phyloP scores from a whole-genome alignment of 2,113 vertebrate genomes.

The Sphaerodactylus townsendi region DNA sequence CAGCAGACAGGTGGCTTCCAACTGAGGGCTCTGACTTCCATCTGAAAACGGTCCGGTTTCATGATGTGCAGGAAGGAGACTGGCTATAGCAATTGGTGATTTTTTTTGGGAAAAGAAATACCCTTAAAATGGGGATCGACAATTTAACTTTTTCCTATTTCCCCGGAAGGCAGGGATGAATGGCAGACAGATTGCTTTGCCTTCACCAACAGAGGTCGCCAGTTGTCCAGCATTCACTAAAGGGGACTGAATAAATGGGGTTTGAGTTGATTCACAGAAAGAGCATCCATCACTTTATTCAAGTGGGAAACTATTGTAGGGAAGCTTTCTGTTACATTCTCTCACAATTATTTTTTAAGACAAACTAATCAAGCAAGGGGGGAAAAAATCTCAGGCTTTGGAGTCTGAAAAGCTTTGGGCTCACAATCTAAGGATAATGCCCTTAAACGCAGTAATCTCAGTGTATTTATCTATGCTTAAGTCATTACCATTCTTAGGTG shows the following conservation, averaged over 20 bases:
- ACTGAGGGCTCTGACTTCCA: fast-evolving
- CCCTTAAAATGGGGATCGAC: slow-evolving; percentile 7
- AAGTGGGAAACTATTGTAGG: not conserved
- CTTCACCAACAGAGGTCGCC: slow-evolving; percentile 72
- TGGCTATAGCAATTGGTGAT: not conserved
- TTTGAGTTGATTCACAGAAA: not conserved
- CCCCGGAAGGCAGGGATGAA: fast-evolving
- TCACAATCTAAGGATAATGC: not conserved
- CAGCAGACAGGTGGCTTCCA: too few species aligned
- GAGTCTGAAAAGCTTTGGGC: slow-evolving; percentile 13
- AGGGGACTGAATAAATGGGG: not conserved
- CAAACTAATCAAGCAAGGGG: not conserved
- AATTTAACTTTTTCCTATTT: not conserved
- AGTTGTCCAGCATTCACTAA: slow-evolving; percentile 55
- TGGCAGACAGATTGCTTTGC: slow-evolving; percentile 22
- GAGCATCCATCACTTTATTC: not conserved
- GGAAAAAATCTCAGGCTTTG: not conserved
- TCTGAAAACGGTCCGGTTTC: not conserved
- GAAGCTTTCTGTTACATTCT: not conserved
- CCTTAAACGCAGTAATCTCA: not conserved
- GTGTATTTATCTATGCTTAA: not conserved
- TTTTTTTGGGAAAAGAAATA: not conserved
- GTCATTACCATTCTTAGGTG: not conserved
- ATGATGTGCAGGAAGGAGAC: not conserved
- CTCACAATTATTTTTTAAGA: too few species aligned